Base-by-base conservation (phyloP, 2,113 vertebrate genomes). In the Oxygymnocypris stewartii region DNA sequence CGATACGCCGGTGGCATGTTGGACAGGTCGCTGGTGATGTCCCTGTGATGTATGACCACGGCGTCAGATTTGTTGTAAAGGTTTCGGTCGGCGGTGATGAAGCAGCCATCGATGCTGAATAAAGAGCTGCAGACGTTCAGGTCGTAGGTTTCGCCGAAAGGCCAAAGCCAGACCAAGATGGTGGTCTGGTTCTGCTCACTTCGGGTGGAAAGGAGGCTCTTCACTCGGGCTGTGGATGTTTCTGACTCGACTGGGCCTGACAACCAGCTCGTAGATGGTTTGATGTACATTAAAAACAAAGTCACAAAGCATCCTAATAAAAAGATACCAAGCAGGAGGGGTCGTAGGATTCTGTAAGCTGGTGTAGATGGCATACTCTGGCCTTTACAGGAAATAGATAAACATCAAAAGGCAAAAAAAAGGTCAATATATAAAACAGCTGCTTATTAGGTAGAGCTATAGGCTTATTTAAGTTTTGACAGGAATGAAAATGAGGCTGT, bases 151-250 rank as follows among this genome's bases (percentile, higher is more conserved):
- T 98, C 95, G 44, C 97, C 97, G 77, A 99, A 99, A 0, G 98
- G 98, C 98, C 97, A 99, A 73, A 99, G 96, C 97, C 98, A 99
- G 88, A 99, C 95, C 79, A 99, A 93, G 88, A 99, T 90, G 11
- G 95, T 97, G 49, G 97, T 99, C 91, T 97, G 95, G 87, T 99
- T 99, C 90, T 96, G 95, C 75, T 97, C 93, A 1, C 92, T 95
- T 93, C 96, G 96, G 84, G 94, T 93, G 85, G 96, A 96, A 88
- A 98, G 97, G 81, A 98, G 95, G 87, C 92, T 97, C 92, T 98
- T 99, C 89, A 97, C 96, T 90, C 95, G 95, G 84, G 97, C 91
- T 86, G 97, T 95, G 77, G 97, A 96, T 47, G 95, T 96, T 86
- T 96, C 97, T 37, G 97, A 97, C 91, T 98, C 97, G 85, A 97